These are phyloP conservation scores for Calameuta filiformis DNA, from an alignment of 2,888 invertebrate species.

Conservation along the genomic window DNA sequence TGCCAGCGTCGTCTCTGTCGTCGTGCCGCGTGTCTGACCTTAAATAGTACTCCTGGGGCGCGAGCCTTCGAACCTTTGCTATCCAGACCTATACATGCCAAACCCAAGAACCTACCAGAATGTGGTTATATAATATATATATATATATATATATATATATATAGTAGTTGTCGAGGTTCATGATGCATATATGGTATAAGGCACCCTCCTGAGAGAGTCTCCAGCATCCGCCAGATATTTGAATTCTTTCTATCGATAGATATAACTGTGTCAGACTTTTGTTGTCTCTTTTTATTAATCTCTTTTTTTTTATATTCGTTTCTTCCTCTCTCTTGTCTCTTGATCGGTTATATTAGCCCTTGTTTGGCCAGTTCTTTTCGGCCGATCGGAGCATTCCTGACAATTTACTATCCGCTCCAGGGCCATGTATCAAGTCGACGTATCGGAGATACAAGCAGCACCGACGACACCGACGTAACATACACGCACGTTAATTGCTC, in stretches of 20 bases:
- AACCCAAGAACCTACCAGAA: not conserved
- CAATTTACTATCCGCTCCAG: conserved; percentile 46
- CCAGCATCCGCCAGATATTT: not conserved
- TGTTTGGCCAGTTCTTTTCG: not conserved
- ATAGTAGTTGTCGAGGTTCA: not conserved
- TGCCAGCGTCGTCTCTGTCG: conserved; percentile 10
- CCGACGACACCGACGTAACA: conserved; percentile 41
- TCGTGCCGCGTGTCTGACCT: conserved; percentile 32
- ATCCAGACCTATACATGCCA: not conserved
- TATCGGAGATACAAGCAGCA: conserved; percentile 39
- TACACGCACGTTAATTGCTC: conserved; percentile 38
- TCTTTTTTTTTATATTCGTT: not conserved
- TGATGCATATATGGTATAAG: not conserved
- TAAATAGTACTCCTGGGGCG: conserved; percentile 21
- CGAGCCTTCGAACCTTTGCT: not conserved
- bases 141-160: no score
- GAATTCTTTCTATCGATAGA: not conserved
- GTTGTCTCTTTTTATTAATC: not conserved
- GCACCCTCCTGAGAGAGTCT: not conserved
- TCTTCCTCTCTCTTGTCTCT: not conserved
- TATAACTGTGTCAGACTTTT: not conserved
- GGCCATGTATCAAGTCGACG: conserved; percentile 45
- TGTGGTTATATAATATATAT: not conserved
- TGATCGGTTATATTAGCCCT: not conserved
- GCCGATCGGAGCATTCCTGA: conserved; percentile 41